Percentiles rank a stretch among this genome's conserved stretches.
These are phyloP conservation scores for Cariama cristata DNA, from an alignment of 2,113 vertebrate species.

Conservation along the genomic window DNA sequence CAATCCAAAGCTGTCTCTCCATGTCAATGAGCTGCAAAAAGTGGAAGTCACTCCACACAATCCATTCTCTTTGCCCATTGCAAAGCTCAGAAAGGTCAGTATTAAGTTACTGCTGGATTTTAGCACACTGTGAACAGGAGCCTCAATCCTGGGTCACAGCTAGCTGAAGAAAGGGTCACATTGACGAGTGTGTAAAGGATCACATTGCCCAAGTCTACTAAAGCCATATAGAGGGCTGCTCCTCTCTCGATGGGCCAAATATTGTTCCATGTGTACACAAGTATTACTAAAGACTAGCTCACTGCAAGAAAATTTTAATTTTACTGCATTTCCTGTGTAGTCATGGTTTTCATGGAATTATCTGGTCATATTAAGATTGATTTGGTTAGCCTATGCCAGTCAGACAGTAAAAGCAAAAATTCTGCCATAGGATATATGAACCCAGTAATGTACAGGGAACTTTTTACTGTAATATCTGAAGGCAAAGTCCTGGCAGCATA, in stretches of 20 bases:
- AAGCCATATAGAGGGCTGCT: neutral
- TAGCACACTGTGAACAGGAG: neutral
- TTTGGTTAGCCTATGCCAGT: neutral
- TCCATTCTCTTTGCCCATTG: neutral
- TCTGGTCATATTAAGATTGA: neutral
- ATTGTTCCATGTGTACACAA: neutral
- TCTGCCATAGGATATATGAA: neutral
- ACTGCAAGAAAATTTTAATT: neutral
- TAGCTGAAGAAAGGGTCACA: neutral
- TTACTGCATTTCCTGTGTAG: neutral
- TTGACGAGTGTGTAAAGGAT: rapidly evolving
- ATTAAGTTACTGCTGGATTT: neutral
- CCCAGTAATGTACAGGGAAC: neutral
- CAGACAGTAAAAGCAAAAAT: neutral
- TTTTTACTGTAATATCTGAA: neutral
- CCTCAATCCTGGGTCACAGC: neutral
- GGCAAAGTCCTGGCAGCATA: neutral
- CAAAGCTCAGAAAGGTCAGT: neutral
- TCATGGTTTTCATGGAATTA: neutral
- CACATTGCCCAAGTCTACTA: neutral
- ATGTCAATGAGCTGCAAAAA: neutral
- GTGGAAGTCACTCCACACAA: neutral
- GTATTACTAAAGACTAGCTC: neutral
- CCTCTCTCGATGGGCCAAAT: neutral
- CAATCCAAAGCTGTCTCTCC: neutral